phyloP scores from a whole-genome alignment of 1,140 invertebrate species.

The Monomorium pharaonis region DNA sequence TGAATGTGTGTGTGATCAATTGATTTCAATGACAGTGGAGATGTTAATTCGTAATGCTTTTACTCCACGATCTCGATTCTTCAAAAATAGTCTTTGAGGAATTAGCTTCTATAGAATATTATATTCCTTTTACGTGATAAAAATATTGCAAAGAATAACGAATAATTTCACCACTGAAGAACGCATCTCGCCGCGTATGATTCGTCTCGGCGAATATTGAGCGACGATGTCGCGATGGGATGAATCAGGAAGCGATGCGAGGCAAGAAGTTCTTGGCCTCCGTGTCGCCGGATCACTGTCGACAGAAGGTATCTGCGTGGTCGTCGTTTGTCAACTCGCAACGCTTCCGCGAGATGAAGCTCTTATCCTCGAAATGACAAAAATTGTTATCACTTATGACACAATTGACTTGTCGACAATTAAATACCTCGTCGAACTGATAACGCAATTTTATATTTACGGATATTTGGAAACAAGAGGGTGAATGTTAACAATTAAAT shows the following conservation, averaged over 20 bases:
- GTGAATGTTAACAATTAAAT: background rate
- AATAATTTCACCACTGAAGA: background rate
- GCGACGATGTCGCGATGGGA: conserved; percentile 65
- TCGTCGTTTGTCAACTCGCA: background rate
- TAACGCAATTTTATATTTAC: background rate
- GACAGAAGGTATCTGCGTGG: background rate
- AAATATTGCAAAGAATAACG: background rate
- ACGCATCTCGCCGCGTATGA: conserved; percentile 3
- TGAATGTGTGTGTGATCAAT: background rate
- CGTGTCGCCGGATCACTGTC: conserved; percentile 21
- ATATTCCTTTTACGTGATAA: background rate
- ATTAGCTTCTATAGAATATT: background rate
- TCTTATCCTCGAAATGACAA: background rate
- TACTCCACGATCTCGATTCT: background rate
- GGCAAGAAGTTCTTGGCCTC: conserved; percentile 49
- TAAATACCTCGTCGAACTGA: background rate
- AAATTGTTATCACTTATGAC: background rate
- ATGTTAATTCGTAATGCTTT: background rate
- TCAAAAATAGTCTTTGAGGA: background rate
- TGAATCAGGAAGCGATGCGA: conserved; percentile 60
- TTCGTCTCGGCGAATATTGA: conserved; percentile 68
- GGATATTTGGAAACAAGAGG: background rate
- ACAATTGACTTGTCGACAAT: background rate
- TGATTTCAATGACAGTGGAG: background rate
- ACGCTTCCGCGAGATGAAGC: conserved; percentile 13